Conservation (phyloP, 2,797 vertebrate species). For the Sebastes vulpes region DNA sequence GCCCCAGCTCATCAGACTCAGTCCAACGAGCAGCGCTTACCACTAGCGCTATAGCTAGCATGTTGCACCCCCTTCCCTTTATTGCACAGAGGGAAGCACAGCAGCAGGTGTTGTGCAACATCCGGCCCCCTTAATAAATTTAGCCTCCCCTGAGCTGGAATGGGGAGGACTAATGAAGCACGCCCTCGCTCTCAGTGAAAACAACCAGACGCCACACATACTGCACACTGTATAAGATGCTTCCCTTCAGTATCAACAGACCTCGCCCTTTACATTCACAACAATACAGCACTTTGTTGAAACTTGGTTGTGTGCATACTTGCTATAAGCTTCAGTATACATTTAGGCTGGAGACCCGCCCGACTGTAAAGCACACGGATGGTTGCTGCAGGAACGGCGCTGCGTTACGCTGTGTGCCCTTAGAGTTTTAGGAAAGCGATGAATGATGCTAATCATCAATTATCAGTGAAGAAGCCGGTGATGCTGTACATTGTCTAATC, state of each 20-base stretch:
- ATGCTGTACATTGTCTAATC: slow-evolving; percentile 66
- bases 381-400: slow-evolving; percentile 7
- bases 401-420: neutral
- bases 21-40: slow-evolving; percentile 95
- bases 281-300: slow-evolving; percentile 48
- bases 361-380: slow-evolving; percentile 38
- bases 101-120: slow-evolving; percentile 84
- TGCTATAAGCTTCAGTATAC: slow-evolving; percentile 46
- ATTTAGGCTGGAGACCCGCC: slow-evolving; percentile 53
- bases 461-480: slow-evolving; percentile 33
- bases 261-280: slow-evolving; percentile 35
- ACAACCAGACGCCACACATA: slow-evolving; percentile 25
- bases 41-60: slow-evolving; percentile 92
- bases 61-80: slow-evolving; percentile 81
- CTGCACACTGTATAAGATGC: slow-evolving; percentile 2
- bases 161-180: slow-evolving; percentile 78
- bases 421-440: slow-evolving; percentile 24
- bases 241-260: slow-evolving; percentile 33
- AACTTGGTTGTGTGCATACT: slow-evolving; percentile 40
- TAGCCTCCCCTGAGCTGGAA: slow-evolving; percentile 69
- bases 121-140: slow-evolving; percentile 80
- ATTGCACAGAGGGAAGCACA: slow-evolving; percentile 78
- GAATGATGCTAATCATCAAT: slow-evolving; percentile 62
- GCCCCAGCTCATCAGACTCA: slow-evolving; percentile 98
- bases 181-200: slow-evolving; percentile 61